Evolutionary conservation across 1,140 invertebrate species (phyloP), one percentile per base, ranked within the genome.

Genomic region (Zaprionus taronus): DNA sequence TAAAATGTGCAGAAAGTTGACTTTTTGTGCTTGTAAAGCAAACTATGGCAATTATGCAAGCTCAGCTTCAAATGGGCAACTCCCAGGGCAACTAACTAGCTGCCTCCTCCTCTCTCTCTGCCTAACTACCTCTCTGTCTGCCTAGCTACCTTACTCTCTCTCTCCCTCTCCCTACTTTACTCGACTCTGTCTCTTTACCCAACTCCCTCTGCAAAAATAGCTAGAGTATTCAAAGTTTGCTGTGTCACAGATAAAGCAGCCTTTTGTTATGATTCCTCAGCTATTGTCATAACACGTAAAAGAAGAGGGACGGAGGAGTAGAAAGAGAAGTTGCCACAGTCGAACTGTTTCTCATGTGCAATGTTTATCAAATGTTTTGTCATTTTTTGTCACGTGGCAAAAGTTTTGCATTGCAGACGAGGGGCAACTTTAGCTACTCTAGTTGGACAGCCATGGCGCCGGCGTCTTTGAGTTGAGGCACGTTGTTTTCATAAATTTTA

Each of bases 321-420:
- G 44, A 9, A 6, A 12, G 20, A n/a, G 47, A n/a, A n/a, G 38
- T 2, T 41, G 38, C 15, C 6, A 11, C 17, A 11, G 44, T 67
- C 51, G 70, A 77, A 56, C 36, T 77, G 74, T 55, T 69, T 71
- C 83, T 72, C 79, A 83, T 89, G 79, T 81, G 79, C 83, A 84
- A 84, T 87, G 84, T 89, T 87, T 87, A 87, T 89, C 84, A 89
- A 87, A 87, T 89, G 84, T 84, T 87, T 89, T 80, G 80, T 72
- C 73, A 72, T 87, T 81, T 81, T 87, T 80, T 89, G 84, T 89
- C 84, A 89, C 83, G 84, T 87, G 83, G 49, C 75, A 51, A 80
- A 87, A 87, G 77, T 70, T 87, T 89, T 70, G 72, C 84, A 89
- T 71, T 87, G 74, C 78, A 28, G 12, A 34, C 9, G 31, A 81